Evolutionary conservation across 2,888 invertebrate species (phyloP).

Genomic region (Crocallis elinguaria): DNA sequence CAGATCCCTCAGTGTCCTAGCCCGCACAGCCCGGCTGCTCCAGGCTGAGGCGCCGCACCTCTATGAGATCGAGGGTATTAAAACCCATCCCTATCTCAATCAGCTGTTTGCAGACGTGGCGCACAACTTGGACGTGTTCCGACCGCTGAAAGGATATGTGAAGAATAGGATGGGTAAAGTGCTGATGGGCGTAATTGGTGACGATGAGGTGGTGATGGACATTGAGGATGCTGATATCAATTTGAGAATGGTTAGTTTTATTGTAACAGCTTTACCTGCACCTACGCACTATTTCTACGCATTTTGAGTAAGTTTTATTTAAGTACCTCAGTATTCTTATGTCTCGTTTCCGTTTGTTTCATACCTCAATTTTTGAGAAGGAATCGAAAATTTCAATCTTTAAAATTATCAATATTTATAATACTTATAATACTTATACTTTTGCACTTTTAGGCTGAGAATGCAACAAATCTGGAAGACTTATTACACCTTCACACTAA

Average conservation of each 20-base stretch:
- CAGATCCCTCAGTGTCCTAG: constrained; percentile 62
- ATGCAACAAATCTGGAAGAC: constrained; percentile 30
- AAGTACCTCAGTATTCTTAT: too few species aligned
- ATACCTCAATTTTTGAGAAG: too few species aligned
- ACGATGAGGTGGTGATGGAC: constrained; percentile 43
- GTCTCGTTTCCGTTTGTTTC: too few species aligned
- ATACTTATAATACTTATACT: neutral
- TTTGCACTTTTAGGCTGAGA: constrained; percentile 45
- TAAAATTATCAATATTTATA: neutral
- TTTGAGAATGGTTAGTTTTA: constrained; percentile 59
- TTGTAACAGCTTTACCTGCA: neutral
- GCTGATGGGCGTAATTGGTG: constrained; percentile 40
- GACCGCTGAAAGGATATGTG: constrained; percentile 52
- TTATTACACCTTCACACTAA: constrained; percentile 40
- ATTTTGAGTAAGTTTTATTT: too few species aligned
- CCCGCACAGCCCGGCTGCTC: constrained; percentile 58
- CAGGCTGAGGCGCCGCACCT: constrained; percentile 66
- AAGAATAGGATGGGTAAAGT: constrained; percentile 36
- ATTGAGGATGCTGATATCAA: constrained; percentile 56
- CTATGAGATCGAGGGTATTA: constrained; percentile 65
- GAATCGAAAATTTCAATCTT: neutral
- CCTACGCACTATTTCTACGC: too few species aligned
- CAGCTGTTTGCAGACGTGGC: constrained; percentile 54
- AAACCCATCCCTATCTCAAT: constrained; percentile 53
- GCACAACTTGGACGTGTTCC: constrained; percentile 55